Evolutionary conservation across 2,797 vertebrate genomes (phyloP).

Genomic region (Fratercula arctica): DNA sequence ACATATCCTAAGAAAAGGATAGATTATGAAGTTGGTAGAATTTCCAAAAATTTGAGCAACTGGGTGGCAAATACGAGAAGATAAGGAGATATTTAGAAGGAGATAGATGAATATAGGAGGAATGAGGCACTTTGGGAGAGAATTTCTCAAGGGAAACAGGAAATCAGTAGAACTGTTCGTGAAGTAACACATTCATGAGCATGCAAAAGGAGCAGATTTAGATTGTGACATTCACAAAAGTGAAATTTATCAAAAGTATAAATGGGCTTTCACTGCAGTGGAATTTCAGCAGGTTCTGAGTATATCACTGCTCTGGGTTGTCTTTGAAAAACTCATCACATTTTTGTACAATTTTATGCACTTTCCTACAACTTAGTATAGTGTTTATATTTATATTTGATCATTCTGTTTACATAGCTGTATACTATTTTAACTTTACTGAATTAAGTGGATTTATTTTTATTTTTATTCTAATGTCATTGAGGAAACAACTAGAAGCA

Average conservation of each 20-base stretch:
- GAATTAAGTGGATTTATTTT: background rate
- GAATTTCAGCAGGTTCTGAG: background rate
- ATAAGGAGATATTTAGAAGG: background rate
- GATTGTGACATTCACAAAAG: background rate
- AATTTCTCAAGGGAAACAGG: background rate
- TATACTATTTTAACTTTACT: background rate
- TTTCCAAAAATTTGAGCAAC: background rate
- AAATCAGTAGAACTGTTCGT: background rate
- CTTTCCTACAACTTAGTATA: background rate
- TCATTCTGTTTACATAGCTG: background rate
- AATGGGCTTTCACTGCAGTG: background rate
- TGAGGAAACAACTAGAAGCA: background rate
- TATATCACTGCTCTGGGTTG: background rate
- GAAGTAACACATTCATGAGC: background rate
- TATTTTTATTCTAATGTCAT: background rate
- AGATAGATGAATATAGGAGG: background rate
- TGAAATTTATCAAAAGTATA: background rate
- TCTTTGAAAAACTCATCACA: background rate
- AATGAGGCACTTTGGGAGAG: background rate
- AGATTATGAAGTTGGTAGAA: background rate
- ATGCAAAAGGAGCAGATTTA: background rate
- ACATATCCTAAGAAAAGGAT: background rate
- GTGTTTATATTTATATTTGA: background rate
- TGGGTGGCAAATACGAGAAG: background rate
- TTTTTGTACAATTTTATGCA: background rate